Evolutionary conservation across 2,888 invertebrate species (phyloP).

Genomic region (Eupithecia exiguata): DNA sequence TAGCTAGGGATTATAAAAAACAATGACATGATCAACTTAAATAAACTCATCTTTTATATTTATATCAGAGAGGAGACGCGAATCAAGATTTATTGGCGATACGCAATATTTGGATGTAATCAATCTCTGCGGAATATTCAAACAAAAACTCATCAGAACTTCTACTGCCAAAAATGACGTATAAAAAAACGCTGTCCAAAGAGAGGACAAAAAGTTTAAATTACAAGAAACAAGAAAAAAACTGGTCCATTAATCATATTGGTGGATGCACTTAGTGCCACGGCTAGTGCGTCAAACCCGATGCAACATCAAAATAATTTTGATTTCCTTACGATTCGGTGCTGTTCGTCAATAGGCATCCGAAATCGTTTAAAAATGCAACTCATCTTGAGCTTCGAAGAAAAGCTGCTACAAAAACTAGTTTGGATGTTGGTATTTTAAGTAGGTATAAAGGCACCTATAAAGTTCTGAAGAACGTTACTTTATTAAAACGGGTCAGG

Average conservation of each 20-base stretch:
- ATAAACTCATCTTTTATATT: conserved; percentile 44
- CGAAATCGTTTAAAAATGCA: conserved; percentile 62
- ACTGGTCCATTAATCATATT: conserved; percentile 73
- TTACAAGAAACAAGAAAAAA: conserved; percentile 61
- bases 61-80: conserved; percentile 22
- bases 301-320: conserved; percentile 54
- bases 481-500: conserved; percentile 33
- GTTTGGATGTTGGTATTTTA: conserved; percentile 38
- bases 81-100: conserved; percentile 49
- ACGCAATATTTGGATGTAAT: conserved; percentile 57
- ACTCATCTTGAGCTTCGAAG: conserved; percentile 47
- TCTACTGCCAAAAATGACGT: conserved; percentile 51
- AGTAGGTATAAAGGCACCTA: conserved; percentile 37
- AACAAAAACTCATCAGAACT: conserved; percentile 64
- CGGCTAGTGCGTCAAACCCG: conserved; percentile 41
- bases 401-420: conserved; percentile 42
- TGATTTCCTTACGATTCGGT: conserved; percentile 58
- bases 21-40: conserved; percentile 51
- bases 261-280: conserved; percentile 72
- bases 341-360: conserved; percentile 53
- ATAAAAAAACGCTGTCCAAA: conserved; percentile 47
- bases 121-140: conserved; percentile 67
- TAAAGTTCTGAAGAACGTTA: conserved; percentile 32
- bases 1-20: conserved; percentile 53
- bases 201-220: conserved; percentile 59